Conservation (phyloP, 2,888 invertebrate genomes). For the Heteropelma amictum region DNA sequence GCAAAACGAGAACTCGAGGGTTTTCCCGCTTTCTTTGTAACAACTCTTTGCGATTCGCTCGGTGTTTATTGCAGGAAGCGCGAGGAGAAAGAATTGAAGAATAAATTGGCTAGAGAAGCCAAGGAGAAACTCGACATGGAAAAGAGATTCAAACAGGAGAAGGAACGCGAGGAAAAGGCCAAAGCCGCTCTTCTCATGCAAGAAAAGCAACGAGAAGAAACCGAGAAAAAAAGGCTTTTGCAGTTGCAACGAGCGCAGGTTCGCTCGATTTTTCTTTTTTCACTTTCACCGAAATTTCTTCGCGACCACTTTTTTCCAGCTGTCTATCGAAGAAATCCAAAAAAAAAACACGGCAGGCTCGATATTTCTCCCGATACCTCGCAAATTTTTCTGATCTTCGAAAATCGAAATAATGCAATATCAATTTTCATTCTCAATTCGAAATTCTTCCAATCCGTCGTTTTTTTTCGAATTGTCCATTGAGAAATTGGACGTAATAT, state of each 20-base stretch:
- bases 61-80: slow-evolving; percentile 78
- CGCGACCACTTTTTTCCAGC: too few species aligned
- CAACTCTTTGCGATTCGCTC: too few species aligned
- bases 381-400: too few species aligned
- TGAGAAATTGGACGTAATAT: too few species aligned
- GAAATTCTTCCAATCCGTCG: neutral
- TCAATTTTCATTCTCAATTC: neutral
- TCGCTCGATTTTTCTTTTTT: slow-evolving; percentile 16
- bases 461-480: too few species aligned
- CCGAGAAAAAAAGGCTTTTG: slow-evolving; percentile 76
- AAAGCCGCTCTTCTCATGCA: slow-evolving; percentile 69
- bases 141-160: slow-evolving; percentile 77
- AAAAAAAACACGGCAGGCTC: neutral
- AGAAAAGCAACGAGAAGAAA: slow-evolving; percentile 79
- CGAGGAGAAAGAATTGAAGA: slow-evolving; percentile 81
- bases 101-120: slow-evolving; percentile 78
- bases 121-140: slow-evolving; percentile 78
- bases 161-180: slow-evolving; percentile 76
- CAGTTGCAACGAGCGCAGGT: slow-evolving; percentile 70
- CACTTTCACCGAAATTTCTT: too few species aligned
- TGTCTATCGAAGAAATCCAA: too few species aligned
- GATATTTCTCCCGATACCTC: neutral
- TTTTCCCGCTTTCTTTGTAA: too few species aligned
- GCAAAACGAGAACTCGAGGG: too few species aligned
- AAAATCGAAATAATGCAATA: neutral